Evolutionary conservation across 2,888 invertebrate species (phyloP), one percentile per base, ranked within the genome.

Genomic region (Oscheius sp.): DNA sequence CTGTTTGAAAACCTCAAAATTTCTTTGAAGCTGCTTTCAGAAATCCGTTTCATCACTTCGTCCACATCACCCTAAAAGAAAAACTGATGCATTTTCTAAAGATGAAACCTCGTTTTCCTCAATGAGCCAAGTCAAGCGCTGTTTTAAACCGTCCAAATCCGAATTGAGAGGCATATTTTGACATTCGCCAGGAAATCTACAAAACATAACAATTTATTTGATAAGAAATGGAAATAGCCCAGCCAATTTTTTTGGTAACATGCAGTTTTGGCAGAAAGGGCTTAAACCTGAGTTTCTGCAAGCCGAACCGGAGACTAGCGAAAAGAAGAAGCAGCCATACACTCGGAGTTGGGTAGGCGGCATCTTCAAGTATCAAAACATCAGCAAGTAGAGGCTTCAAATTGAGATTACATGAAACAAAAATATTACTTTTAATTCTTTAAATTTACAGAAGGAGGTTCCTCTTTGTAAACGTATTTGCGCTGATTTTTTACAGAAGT

Each of bases 231-330:
- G 12, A 63, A 45, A 6, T 18, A 27, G 52, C 52, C 66, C 49
- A 52, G 52, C 52, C 27, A 61, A 21, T 16, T n/a, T 49, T 35
- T 35, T 35, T 35, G 35, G 35, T 35, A 3, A 35, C 35, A 35
- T 35, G 66, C 52, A 46, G 18, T 25, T 29, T 27, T 23, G 49
- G 52, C 29, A 25, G 66, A 66, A 66, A 52, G 49, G 49, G 52
- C 66, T 27, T 35, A 66, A 66, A 66, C 66, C 66, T 66, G 25
- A 66, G 66, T 89, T 94, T 95, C 88, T 96, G 95, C 2, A 93
- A 92, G 75, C 93, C 92, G 89, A 98, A 99, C 80, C 93, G 92
- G 88, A 96, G 96, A 25, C 94, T 92, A n/a, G 95, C 95, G 84
- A 96, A 91, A 43, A 98, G 90, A 77, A 96, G 92, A 12, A 96